Evolutionary conservation across 1,140 invertebrate genomes (phyloP).

Genomic region (Anthonomus grandis): DNA sequence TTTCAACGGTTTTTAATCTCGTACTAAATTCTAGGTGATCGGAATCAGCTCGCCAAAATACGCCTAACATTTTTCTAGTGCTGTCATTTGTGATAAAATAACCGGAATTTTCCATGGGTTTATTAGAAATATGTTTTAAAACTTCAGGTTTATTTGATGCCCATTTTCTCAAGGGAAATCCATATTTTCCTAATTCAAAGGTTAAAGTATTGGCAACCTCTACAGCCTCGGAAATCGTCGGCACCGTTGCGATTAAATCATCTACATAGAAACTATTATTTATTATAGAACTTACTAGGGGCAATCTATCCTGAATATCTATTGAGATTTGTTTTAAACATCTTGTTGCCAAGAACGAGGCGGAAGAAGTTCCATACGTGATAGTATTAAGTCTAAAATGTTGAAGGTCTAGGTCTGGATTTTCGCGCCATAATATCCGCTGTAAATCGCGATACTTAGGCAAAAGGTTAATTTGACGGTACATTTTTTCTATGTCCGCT

Average conservation of each 20-base stretch:
- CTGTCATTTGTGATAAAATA: background rate
- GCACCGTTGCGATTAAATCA: constrained; percentile 8
- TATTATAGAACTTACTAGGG: constrained; percentile 10
- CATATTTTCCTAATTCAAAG: background rate
- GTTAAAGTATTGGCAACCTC: background rate
- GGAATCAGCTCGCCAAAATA: background rate
- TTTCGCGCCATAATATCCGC: constrained; percentile 26
- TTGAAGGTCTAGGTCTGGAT: constrained; percentile 7
- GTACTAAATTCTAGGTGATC: constrained; percentile 8
- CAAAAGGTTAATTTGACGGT: constrained; percentile 2
- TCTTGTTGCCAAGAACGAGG: constrained; percentile 28
- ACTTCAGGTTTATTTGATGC: background rate
- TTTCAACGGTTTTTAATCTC: background rate
- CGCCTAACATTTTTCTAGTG: constrained; percentile 5
- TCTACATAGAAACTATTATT: constrained; percentile 13
- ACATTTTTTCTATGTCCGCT: constrained; percentile 9
- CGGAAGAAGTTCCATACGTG: constrained; percentile 33
- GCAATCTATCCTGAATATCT: background rate
- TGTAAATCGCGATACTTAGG: constrained; percentile 18
- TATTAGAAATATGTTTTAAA: background rate
- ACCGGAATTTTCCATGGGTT: background rate
- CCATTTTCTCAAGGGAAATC: constrained; percentile 16
- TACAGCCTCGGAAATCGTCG: background rate
- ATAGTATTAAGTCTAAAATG: constrained; percentile 28
- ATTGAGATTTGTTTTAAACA: background rate